Evolutionary conservation across 2,113 vertebrate genomes (phyloP).

Genomic region (Entomyzon cyanotis): DNA sequence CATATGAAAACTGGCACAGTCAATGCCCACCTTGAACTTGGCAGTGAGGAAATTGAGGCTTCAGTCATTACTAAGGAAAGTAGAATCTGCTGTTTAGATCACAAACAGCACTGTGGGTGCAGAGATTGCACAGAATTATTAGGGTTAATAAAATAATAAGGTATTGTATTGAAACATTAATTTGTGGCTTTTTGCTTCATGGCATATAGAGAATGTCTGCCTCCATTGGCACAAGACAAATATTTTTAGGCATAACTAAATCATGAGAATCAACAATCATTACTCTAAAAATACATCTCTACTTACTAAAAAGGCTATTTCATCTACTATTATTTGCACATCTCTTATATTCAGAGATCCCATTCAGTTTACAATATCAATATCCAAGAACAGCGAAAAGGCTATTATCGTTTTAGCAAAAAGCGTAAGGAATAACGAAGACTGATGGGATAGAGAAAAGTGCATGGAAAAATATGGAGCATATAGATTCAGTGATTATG

Average conservation of each 20-base stretch:
- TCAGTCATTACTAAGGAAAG: neutral
- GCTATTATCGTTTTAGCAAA: neutral
- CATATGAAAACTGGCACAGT: neutral
- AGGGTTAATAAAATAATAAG: neutral
- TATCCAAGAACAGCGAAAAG: neutral
- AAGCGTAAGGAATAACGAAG: neutral
- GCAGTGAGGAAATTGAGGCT: neutral
- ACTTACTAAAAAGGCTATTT: neutral
- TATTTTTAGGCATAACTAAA: neutral
- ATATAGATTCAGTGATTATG: neutral
- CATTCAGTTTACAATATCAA: neutral
- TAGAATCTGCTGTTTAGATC: neutral
- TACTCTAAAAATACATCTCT: neutral
- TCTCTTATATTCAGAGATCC: neutral
- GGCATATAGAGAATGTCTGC: neutral
- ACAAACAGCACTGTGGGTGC: rapidly evolving
- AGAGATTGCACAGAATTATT: neutral
- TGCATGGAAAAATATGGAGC: neutral
- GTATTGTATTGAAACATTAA: neutral
- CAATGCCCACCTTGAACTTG: neutral
- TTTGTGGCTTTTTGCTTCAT: neutral
- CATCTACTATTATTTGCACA: neutral
- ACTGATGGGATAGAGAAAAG: neutral
- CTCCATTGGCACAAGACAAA: neutral
- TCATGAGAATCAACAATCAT: neutral